A percentile compares a stretch with the other conserved stretches of the same genome.
Evolutionary conservation across 2,113 vertebrate genomes (phyloP).

Genomic region (Saguinus imperator): DNA sequence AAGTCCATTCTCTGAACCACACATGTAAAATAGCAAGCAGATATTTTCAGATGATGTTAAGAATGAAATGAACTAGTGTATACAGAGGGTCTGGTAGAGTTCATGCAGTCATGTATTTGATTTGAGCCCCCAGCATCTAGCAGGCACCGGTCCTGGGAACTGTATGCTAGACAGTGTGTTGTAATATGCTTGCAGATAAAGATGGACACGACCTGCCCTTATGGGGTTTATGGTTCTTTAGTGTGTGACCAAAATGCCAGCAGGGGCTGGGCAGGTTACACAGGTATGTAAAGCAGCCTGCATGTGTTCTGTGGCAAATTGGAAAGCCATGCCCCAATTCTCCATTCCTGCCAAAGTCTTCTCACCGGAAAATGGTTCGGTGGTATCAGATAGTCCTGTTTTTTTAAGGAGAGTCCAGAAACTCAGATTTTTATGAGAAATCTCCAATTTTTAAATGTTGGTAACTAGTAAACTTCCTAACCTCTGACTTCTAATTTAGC

Average conservation of each 20-base stretch:
- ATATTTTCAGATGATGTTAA: neutral
- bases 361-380: neutral
- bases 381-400: neutral
- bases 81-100: neutral
- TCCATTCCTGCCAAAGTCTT: neutral
- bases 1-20: conserved; percentile 1
- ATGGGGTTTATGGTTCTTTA: neutral
- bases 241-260: neutral
- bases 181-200: neutral
- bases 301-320: neutral
- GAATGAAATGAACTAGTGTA: neutral
- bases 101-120: neutral
- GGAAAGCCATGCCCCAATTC: neutral
- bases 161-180: neutral
- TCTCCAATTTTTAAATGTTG: neutral
- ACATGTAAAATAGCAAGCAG: neutral
- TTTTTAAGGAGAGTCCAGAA: neutral
- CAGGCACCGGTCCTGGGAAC: neutral
- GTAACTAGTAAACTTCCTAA: neutral
- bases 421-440: neutral
- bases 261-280: neutral
- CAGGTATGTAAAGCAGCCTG: neutral
- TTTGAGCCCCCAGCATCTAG: neutral
- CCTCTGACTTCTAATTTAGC: neutral
- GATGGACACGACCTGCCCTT: neutral